A percentile compares a stretch with the other conserved stretches of the same genome.
Evolutionary conservation across 2,888 invertebrate species (phyloP).

Genomic region (Aphrophora alni): DNA sequence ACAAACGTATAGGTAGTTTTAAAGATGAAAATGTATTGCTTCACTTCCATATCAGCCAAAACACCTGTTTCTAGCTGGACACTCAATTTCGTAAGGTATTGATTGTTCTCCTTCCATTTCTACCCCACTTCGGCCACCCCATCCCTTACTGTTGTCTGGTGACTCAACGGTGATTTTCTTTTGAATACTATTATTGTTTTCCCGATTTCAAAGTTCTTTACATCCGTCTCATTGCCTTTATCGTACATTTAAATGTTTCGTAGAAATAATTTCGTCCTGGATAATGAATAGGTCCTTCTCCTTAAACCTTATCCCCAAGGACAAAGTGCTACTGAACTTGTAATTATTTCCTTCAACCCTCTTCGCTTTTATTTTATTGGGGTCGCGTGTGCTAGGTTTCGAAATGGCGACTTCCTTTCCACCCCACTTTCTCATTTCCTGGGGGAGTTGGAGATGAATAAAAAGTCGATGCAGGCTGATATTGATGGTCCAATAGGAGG

Average conservation of each 20-base stretch:
- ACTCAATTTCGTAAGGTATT: slow-evolving; percentile 58
- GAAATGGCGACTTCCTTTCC: slow-evolving; percentile 25
- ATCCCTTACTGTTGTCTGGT: slow-evolving; percentile 49
- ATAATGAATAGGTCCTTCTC: slow-evolving; percentile 6
- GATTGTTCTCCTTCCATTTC: slow-evolving; percentile 55
- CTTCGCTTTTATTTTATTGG: background rate
- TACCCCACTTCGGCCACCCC: slow-evolving; percentile 50
- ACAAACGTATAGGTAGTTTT: too few relatives aligned
- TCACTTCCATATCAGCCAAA: too few relatives aligned
- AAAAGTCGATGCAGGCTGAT: slow-evolving; percentile 31
- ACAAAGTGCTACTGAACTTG: slow-evolving; percentile 6
- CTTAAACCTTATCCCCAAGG: background rate
- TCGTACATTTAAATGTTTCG: background rate
- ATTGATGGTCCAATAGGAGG: slow-evolving; percentile 16
- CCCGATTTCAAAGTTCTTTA: background rate
- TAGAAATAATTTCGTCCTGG: background rate
- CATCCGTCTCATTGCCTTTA: background rate
- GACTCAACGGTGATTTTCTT: slow-evolving; percentile 37
- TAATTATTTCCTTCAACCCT: background rate
- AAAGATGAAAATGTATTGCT: too few relatives aligned
- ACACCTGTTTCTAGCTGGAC: background rate
- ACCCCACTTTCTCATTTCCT: slow-evolving; percentile 37
- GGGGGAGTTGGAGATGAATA: slow-evolving; percentile 28
- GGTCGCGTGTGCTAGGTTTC: slow-evolving; percentile 15
- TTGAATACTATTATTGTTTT: slow-evolving; percentile 6